Percentiles rank a stretch among this genome's conserved stretches.
Conservation (phyloP, 2,113 vertebrate genomes). For the Athene cunicularia region DNA sequence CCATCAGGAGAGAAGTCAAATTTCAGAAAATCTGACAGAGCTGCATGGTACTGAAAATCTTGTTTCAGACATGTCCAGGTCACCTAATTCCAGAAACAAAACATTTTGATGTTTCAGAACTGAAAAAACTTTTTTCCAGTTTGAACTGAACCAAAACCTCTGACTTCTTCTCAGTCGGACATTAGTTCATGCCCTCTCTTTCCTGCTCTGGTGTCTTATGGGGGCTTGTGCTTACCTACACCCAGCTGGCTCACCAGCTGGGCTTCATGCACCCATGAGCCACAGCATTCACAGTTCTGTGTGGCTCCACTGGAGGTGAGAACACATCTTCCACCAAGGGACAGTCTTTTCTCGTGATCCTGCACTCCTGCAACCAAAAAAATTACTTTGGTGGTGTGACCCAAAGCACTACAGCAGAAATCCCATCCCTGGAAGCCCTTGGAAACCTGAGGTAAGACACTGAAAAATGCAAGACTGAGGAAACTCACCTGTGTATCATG, state of each 20-base stretch:
- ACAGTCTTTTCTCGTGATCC: background rate
- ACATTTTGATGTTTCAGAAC: background rate
- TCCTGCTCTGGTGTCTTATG: background rate
- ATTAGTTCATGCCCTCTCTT: background rate
- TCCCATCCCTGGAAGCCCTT: background rate
- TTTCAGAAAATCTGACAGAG: background rate
- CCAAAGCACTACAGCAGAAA: background rate
- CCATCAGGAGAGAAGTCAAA: background rate
- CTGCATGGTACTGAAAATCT: background rate
- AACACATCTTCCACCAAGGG: background rate
- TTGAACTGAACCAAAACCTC: background rate
- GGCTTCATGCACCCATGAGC: background rate
- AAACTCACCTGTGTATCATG: background rate
- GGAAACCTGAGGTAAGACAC: background rate
- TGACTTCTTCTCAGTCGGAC: background rate
- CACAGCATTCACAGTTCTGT: background rate
- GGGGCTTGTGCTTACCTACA: background rate
- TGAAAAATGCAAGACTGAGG: background rate
- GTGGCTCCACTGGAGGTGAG: rapidly evolving
- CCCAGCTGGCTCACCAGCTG: background rate
- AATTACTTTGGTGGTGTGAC: background rate
- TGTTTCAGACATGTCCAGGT: background rate
- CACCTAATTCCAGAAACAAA: background rate
- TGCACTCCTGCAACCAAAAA: background rate
- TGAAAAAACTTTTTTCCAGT: background rate